Evolutionary conservation across 53 echinoderm and acorn worm species (phyloP).

Genomic region (Temnopleurus reevesii): DNA sequence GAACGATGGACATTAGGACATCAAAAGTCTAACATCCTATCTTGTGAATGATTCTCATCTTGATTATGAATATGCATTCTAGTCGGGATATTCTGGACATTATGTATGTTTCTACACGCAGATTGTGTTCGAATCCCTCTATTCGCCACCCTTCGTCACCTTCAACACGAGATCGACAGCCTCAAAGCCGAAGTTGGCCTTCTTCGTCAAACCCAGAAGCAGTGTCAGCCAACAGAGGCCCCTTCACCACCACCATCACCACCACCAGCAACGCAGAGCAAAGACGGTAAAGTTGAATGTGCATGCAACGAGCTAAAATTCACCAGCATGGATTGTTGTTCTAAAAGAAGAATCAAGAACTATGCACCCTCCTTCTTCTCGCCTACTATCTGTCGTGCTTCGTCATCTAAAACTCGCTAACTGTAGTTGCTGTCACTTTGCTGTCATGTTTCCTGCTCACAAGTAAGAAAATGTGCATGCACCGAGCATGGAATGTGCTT

Average conservation of each 20-base stretch:
- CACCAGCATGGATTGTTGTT: background rate
- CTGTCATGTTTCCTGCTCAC: too few species aligned
- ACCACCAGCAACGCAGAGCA: background rate
- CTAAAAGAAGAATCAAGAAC: conserved; percentile 14
- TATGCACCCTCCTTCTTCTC: background rate
- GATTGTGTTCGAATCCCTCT: conserved; percentile 42
- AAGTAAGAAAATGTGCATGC: conserved; percentile 42
- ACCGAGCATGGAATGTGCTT: background rate
- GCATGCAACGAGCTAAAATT: conserved; percentile 13
- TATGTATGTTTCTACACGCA: background rate
- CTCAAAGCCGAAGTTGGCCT: background rate
- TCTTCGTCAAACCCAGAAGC: background rate
- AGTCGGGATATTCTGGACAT: background rate
- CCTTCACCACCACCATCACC: background rate
- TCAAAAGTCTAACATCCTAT: too few species aligned
- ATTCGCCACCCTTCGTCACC: conserved; percentile 19
- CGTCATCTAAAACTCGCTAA: too few species aligned
- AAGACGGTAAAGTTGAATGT: conserved; percentile 30
- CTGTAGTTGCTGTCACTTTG: too few species aligned
- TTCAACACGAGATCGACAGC: conserved; percentile 34
- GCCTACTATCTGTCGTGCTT: too few species aligned
- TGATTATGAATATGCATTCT: background rate
- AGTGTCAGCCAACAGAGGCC: background rate
- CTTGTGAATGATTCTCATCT: too few species aligned
- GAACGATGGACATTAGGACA: too few species aligned